A percentile compares a stretch with the other conserved stretches of the same genome.
Evolutionary conservation across 92 coral and sea anemone species (phyloP).

Genomic region (Zoanthus solanderi): DNA sequence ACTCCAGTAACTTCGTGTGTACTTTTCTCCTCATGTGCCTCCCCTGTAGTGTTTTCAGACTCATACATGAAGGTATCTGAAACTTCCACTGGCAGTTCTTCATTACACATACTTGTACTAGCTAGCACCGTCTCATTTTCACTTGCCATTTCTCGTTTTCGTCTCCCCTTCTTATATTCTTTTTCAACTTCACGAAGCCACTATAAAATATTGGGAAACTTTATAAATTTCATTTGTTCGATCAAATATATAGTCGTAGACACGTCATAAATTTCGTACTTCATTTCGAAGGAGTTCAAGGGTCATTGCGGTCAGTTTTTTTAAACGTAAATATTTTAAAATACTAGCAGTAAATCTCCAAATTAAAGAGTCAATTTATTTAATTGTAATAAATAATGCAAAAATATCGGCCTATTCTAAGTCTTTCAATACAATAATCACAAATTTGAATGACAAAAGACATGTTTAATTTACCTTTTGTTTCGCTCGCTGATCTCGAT

Average conservation of each 20-base stretch:
- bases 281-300: neutral
- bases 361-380: no score
- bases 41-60: neutral
- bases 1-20: neutral
- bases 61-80: neutral
- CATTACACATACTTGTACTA: neutral
- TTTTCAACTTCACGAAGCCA: slow-evolving; percentile 3
- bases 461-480: neutral
- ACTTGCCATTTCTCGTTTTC: neutral
- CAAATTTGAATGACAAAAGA: neutral
- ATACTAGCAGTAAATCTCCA: no score
- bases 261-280: neutral
- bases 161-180: neutral
- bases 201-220: neutral
- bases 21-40: neutral
- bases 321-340: neutral
- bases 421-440: no score
- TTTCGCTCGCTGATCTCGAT: neutral
- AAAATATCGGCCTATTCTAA: no score
- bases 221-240: neutral
- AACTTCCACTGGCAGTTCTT: neutral
- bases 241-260: neutral
- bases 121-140: neutral
- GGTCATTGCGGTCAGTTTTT: neutral
- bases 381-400: no score